Evolutionary conservation across 2,797 vertebrate species (phyloP).

Genomic region (Xenentodon cancila): DNA sequence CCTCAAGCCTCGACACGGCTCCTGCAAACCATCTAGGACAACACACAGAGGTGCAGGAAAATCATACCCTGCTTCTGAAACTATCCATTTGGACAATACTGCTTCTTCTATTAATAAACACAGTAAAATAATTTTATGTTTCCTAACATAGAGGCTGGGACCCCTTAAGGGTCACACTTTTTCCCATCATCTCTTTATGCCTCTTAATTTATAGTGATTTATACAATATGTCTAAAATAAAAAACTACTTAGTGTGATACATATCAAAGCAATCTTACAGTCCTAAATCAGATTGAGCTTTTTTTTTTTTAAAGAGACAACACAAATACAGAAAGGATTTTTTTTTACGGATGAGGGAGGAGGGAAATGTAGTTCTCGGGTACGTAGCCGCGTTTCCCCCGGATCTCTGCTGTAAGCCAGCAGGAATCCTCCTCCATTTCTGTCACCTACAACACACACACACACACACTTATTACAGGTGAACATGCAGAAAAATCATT

Average conservation of each 20-base stretch:
- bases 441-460: conserved; percentile 82
- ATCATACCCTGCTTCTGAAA: not conserved
- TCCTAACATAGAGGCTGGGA: too few relatives aligned
- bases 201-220: too few relatives aligned
- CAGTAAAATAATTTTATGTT: too few relatives aligned
- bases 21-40: conserved; percentile 87
- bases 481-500: not conserved
- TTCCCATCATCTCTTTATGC: too few relatives aligned
- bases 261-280: not conserved
- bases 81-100: not conserved
- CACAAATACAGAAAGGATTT: conserved; percentile 1
- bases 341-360: conserved; percentile 89
- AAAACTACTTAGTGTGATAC: too few relatives aligned
- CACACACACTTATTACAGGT: conserved; percentile 16
- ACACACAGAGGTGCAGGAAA: not conserved
- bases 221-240: too few relatives aligned
- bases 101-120: not conserved
- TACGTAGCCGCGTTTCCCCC: conserved; percentile 85
- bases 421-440: conserved; percentile 94
- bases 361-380: conserved; percentile 92
- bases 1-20: conserved; percentile 85
- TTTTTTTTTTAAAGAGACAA: not conserved
- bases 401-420: conserved; percentile 91
- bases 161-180: too few relatives aligned
- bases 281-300: not conserved